These are phyloP conservation scores for Tachina fera DNA, from an alignment of 2,888 invertebrate species.

Conservation along the genomic window DNA sequence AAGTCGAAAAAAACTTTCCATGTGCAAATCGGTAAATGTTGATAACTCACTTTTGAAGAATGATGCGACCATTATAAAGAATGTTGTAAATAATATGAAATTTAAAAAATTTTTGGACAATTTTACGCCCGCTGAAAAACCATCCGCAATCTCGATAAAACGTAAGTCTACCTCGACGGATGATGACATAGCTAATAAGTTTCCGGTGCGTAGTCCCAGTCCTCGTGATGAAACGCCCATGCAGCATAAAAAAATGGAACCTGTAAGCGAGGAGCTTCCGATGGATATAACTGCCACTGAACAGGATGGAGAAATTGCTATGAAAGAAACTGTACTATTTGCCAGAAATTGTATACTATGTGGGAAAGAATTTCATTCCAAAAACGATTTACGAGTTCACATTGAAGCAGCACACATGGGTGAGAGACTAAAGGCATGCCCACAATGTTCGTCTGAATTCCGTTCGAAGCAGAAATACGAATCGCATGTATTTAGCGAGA, in stretches of 20 bases:
- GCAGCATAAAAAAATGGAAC: constrained; percentile 4
- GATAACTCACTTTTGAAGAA: not conserved
- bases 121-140: not conserved
- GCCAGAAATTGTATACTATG: constrained; percentile 55
- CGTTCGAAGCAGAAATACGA: constrained; percentile 69
- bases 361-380: constrained; percentile 48
- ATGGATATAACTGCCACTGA: constrained; percentile 33
- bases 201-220: not conserved
- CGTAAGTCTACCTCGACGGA: not conserved
- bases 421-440: constrained; percentile 65
- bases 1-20: not conserved
- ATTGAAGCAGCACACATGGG: constrained; percentile 67
- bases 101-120: constrained; percentile 22
- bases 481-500: constrained; percentile 68
- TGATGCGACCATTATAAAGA: not conserved
- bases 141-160: not conserved
- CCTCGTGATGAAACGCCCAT: not conserved
- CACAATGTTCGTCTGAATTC: constrained; percentile 67
- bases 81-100: not conserved
- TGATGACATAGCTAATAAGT: not conserved
- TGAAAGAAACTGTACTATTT: not conserved
- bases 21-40: constrained; percentile 26
- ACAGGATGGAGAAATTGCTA: not conserved
- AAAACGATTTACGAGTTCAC: constrained; percentile 52
- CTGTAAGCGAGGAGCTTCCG: not conserved